Evolutionary conservation across 2,113 vertebrate genomes (phyloP).

Genomic region (Malurus melanocephalus): DNA sequence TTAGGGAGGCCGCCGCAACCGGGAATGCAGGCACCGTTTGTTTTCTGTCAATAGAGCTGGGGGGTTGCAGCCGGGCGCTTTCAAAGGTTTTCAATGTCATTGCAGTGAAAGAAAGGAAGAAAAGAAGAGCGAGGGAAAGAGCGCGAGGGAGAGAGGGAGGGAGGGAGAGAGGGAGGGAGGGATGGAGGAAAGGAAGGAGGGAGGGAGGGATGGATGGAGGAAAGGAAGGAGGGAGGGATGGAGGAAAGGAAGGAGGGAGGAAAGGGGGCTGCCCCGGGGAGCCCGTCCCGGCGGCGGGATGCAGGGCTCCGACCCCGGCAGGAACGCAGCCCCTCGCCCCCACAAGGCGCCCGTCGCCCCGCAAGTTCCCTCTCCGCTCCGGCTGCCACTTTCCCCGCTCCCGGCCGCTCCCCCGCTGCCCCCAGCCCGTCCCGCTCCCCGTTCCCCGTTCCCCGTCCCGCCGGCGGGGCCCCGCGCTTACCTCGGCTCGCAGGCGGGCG

Average conservation of each 20-base stretch:
- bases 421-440: background rate
- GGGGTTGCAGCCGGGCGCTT: slow-evolving; percentile 10
- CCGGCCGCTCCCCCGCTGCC: background rate
- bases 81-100: slow-evolving; percentile 40
- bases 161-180: background rate
- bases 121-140: background rate
- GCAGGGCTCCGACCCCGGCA: background rate
- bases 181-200: background rate
- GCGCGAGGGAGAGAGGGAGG: background rate
- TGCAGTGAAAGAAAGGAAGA: slow-evolving; percentile 26
- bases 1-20: slow-evolving; percentile 37
- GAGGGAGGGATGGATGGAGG: background rate
- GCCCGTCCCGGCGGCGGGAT: background rate
- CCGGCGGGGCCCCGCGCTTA: slow-evolving; percentile 15
- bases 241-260: too few relatives aligned
- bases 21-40: slow-evolving; percentile 55
- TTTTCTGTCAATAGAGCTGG: slow-evolving; percentile 55
- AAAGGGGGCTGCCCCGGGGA: background rate
- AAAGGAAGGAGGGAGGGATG: background rate
- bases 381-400: background rate
- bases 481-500: slow-evolving; percentile 67
- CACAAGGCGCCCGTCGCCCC: background rate
- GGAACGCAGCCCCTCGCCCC: background rate
- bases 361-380: background rate
- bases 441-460: background rate